Evolutionary conservation across 2,113 vertebrate species (phyloP).

Genomic region (Tylochromis polylepis): DNA sequence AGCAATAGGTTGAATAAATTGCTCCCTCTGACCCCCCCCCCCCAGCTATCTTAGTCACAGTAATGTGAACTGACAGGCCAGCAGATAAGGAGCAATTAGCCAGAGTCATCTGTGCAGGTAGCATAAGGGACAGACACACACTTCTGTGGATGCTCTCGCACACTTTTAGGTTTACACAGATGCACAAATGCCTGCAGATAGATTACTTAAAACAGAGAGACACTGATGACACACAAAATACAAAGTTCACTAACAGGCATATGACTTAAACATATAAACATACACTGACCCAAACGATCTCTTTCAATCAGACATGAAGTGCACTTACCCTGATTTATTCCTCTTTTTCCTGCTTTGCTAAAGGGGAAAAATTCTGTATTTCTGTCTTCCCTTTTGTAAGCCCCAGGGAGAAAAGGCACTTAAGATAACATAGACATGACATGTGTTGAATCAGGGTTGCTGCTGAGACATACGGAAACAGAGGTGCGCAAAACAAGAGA

Average conservation of each 20-base stretch:
- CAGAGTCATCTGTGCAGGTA: constrained; percentile 41
- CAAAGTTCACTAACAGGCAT: neutral
- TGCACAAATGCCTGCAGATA: neutral
- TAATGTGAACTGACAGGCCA: constrained; percentile 61
- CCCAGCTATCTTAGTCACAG: constrained; percentile 7
- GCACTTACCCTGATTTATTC: constrained; percentile 48
- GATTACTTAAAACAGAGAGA: neutral
- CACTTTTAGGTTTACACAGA: neutral
- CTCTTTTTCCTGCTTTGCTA: constrained; percentile 11
- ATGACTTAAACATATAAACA: constrained; percentile 15
- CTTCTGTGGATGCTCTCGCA: neutral
- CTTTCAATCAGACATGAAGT: neutral
- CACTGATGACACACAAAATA: neutral
- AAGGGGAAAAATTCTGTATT: constrained; percentile 16
- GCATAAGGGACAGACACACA: constrained; percentile 6
- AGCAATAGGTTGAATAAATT: constrained; percentile 44
- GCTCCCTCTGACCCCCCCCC: neutral
- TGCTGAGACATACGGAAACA: neutral
- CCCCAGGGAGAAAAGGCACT: constrained; percentile 58
- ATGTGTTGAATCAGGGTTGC: constrained; percentile 40
- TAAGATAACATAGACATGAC: constrained; percentile 57
- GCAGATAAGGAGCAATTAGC: constrained; percentile 63
- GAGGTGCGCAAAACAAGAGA: constrained; percentile 26
- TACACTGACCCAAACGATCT: constrained; percentile 6
- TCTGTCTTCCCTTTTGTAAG: constrained; percentile 26